Base-by-base conservation (phyloP, 2,888 invertebrate genomes). In the Brenthis ino region DNA sequence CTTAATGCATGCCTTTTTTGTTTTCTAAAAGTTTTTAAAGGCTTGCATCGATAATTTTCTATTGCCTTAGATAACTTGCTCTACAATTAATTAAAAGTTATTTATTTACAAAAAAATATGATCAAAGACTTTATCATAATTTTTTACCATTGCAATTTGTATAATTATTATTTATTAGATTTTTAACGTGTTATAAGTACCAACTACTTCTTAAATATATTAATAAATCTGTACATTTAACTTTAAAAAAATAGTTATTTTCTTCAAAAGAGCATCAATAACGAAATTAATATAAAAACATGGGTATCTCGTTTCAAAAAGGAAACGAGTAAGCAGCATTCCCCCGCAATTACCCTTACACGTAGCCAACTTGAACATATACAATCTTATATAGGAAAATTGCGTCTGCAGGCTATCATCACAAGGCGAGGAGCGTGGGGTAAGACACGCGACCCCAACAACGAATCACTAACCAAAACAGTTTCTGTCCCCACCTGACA, bases 321-420 rank as follows among this genome's bases (percentile, higher is more conserved):
- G 84, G 83, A 85, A 88, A 85, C 84, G 80, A 85, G 82, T 76
- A 77, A 78, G 77, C 76, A 81, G 77, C 76, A 81, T 79, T 83
- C 83, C 83, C 80, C 79, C 78, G 69, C 80, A 81, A 81, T 82
- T 81, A 80, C 81, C 79, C 80, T 77, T 71, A 69, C 76, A 79
- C 81, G 76, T 79, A 74, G 72, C 70, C 73, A 71, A 71, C 75
- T 68, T 71, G 50, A 33, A 69, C 74, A 76, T 77, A 76, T 77
- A 85, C 85, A 86, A 87, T 86, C 82, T 85, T 28, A 28, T 28
- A 83, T 79, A 82, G 81, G 86, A 86, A 89, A 91, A 90, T 89
- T 91, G 85, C 85, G 82, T 83, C 87, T 84, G 82, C 80, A 76
- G 82, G 85, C 87, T 86, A 86, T 85, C 82, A 85, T 85, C 84